Base-by-base conservation (phyloP, 1,140 invertebrate genomes). In the Chelonus insularis region DNA sequence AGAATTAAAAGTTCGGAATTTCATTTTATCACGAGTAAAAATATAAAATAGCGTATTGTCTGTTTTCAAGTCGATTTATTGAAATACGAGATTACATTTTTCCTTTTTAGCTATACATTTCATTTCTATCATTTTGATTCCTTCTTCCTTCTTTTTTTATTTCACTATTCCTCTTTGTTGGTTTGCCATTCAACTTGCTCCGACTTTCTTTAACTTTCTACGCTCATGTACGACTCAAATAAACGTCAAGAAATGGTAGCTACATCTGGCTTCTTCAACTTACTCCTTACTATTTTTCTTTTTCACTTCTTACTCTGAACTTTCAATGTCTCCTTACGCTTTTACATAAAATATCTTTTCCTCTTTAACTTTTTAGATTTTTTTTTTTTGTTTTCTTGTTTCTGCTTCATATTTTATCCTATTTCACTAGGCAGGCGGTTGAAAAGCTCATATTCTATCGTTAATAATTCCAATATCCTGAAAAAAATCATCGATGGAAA, bases 221-320 rank as follows among this genome's bases (percentile, higher is more conserved):
- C n/a, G 58, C 56, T 63, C 25, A 7, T 50, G 57, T 58, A 58
- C 39, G 57, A 63, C 62, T 63, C 62, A 39, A 63, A 63, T 63
- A 63, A 63, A 63, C 50, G 62, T 63, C 62, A 63, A 59, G 29
- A 48, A 57, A 54, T 58, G 57, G 16, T 47, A 47, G 37, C 50
- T 63, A 63, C 56, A 63, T 63, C 57, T 63, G 50, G 50, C 62
- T 45, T 21, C 47, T 51, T 50, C 55, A 37, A 29, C 23, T 52
- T 41, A 11, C 34, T 25, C 41, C 12, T 9, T 52, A 54, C 54
- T 56, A 23, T 64, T 20, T 50, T 23, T 52, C n/a, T 12, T 52
- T 34, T 52, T 29, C 36, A 52, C 25, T 39, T 48, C 32, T 56
- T 16, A 51, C 36, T 34, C 16, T 32, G 14, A 56, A 56, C 29